These are phyloP conservation scores for Pygoscelis antarcticus DNA, from an alignment of 2,113 vertebrate genomes.

Conservation along the genomic window DNA sequence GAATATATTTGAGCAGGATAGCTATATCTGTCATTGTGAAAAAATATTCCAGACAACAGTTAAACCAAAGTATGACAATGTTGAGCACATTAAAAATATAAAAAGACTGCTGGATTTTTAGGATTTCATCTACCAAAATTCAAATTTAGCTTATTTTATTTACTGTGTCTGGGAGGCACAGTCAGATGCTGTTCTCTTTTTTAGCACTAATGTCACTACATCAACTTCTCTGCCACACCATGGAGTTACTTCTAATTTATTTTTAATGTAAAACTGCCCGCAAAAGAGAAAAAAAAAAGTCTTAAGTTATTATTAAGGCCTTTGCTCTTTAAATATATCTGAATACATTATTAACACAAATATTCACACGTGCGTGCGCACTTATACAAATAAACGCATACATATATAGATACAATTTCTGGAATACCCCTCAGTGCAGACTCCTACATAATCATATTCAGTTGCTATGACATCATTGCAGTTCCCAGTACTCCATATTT, in stretches of 20 bases:
- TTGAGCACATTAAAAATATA: neutral
- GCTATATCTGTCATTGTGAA: neutral
- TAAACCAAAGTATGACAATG: neutral
- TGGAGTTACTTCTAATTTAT: neutral
- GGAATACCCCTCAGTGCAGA: constrained; percentile 45
- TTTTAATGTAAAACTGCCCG: neutral
- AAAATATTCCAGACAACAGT: neutral
- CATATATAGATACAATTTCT: neutral
- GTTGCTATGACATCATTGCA: constrained; percentile 67
- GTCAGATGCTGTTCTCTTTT: constrained; percentile 13
- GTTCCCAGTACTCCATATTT: neutral
- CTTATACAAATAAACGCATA: neutral
- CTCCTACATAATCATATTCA: constrained; percentile 53
- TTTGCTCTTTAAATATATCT: neutral
- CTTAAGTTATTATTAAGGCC: neutral
- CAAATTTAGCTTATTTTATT: constrained; percentile 24
- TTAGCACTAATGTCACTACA: constrained; percentile 22
- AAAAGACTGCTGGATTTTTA: neutral
- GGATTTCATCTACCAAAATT: constrained; percentile 1
- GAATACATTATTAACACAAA: neutral
- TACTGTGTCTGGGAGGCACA: neutral
- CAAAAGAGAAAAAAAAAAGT: neutral
- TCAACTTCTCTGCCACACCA: constrained; percentile 9
- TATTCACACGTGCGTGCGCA: accelerated
- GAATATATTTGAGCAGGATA: neutral